These are phyloP conservation scores for Drosophila persimilis DNA, from an alignment of 1,140 invertebrate genomes.

Conservation along the genomic window DNA sequence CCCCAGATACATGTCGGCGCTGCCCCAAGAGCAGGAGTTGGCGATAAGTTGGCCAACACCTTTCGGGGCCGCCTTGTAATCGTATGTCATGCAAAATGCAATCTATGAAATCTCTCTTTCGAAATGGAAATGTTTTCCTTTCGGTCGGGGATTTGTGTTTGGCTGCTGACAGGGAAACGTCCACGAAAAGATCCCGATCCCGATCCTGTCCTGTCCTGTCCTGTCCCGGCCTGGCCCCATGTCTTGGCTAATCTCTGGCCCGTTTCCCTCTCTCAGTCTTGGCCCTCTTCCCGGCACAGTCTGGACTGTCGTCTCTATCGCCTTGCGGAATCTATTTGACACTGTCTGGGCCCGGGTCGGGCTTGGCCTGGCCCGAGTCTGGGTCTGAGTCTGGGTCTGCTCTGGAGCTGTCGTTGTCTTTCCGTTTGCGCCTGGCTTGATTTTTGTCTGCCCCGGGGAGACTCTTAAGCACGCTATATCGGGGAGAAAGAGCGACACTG, in stretches of 20 bases:
- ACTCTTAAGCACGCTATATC: constrained; percentile 32
- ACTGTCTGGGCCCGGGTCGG: constrained; percentile 47
- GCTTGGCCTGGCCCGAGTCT: not conserved
- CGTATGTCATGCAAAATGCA: constrained; percentile 28
- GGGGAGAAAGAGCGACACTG: no score
- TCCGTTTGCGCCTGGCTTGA: constrained; percentile 21
- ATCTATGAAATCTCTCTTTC: constrained; percentile 72
- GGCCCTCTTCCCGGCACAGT: not conserved
- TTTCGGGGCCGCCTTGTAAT: constrained; percentile 21
- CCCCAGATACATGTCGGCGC: constrained; percentile 8
- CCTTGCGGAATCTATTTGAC: constrained; percentile 77
- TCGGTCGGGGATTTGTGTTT: constrained; percentile 36
- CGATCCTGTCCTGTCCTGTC: constrained; percentile 26
- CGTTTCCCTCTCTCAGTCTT: not conserved
- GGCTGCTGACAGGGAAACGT: constrained; percentile 61
- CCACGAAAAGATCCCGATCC: constrained; percentile 57
- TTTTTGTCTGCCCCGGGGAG: constrained; percentile 36
- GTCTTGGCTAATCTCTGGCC: constrained; percentile 52
- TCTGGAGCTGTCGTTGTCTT: constrained; percentile 19
- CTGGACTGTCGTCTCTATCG: constrained; percentile 66
- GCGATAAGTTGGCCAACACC: constrained; percentile 63
- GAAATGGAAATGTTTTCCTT: constrained; percentile 67
- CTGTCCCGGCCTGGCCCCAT: constrained; percentile 25
- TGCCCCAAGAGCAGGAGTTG: constrained; percentile 52
- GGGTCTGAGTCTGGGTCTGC: not conserved